These are phyloP conservation scores for Strigamia transsilvanica DNA, from an alignment of 2,888 invertebrate genomes.

Conservation along the genomic window DNA sequence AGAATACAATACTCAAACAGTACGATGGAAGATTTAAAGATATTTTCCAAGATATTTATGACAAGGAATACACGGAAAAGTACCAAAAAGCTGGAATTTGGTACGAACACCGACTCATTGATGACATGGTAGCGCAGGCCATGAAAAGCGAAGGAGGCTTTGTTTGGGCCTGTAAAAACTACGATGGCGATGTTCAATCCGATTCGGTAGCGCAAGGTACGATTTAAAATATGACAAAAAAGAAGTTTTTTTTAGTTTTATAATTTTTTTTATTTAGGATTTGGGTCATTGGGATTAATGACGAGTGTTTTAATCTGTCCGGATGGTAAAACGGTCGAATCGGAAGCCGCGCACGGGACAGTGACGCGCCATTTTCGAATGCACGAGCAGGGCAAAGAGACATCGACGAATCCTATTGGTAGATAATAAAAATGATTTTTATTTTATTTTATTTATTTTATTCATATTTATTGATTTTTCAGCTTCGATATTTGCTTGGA, in stretches of 20 bases:
- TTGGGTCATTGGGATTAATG: constrained; percentile 94
- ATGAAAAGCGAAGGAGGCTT: constrained; percentile 99
- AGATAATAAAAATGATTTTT: too few relatives aligned
- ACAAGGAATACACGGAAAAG: constrained; percentile 81
- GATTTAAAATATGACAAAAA: neutral
- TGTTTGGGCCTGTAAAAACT: constrained; percentile 99
- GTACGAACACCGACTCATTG: constrained; percentile 98
- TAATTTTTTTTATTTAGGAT: neutral
- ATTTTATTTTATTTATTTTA: too few relatives aligned
- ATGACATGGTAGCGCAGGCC: constrained; percentile 98
- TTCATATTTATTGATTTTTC: too few relatives aligned
- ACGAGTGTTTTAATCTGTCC: constrained; percentile 96
- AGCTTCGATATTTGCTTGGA: constrained; percentile 99
- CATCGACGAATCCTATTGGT: constrained; percentile 97
- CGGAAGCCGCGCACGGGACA: constrained; percentile 98
- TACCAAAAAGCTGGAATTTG: constrained; percentile 89
- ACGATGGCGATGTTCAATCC: constrained; percentile 98
- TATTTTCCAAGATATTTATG: constrained; percentile 95
- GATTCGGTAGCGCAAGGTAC: constrained; percentile 93
- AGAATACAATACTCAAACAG: constrained; percentile 94
- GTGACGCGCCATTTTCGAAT: constrained; percentile 83
- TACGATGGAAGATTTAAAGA: constrained; percentile 98
- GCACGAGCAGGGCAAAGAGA: constrained; percentile 84
- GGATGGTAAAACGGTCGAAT: constrained; percentile 97
- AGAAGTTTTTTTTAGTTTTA: too few relatives aligned